Conservation (phyloP, 2,888 invertebrate genomes). For the Cerceris rybyensis region DNA sequence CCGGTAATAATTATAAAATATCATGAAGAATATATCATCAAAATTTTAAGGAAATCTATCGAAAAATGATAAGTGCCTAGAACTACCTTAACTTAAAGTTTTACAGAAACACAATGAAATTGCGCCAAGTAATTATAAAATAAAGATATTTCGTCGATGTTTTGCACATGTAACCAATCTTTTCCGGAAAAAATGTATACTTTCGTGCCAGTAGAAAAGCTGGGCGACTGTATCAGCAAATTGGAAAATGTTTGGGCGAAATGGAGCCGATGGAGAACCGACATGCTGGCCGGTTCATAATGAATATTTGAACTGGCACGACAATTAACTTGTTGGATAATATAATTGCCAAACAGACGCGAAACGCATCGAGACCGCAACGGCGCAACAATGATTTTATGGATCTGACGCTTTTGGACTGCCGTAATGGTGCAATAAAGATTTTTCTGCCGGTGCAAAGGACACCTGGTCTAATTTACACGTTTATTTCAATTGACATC, state of each 20-base stretch:
- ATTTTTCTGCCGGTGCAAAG: not conserved
- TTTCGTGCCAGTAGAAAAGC: conserved; percentile 9
- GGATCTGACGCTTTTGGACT: not conserved
- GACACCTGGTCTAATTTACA: not conserved
- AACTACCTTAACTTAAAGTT: too few species aligned
- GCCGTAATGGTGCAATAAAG: not conserved
- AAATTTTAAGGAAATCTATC: too few species aligned
- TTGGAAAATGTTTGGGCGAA: conserved; percentile 61
- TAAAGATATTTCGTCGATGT: not conserved
- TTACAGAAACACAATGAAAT: not conserved
- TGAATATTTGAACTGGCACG: conserved; percentile 70
- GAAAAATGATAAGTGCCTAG: too few species aligned
- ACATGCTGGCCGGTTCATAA: conserved; percentile 60
- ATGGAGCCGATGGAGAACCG: conserved; percentile 36
- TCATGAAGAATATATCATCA: too few species aligned
- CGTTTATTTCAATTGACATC: not conserved
- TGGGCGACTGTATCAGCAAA: conserved; percentile 53
- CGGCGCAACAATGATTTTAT: conserved; percentile 21
- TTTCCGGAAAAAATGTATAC: not conserved
- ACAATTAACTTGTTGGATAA: conserved; percentile 69
- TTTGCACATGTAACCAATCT: not conserved
- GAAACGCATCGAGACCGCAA: not conserved
- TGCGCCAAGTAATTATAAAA: not conserved
- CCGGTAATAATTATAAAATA: too few species aligned
- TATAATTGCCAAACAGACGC: conserved; percentile 56